Evolutionary conservation across 1,140 invertebrate genomes (phyloP), one percentile per base, ranked within the genome.

Genomic region (Pseudomyrmex sp.): DNA sequence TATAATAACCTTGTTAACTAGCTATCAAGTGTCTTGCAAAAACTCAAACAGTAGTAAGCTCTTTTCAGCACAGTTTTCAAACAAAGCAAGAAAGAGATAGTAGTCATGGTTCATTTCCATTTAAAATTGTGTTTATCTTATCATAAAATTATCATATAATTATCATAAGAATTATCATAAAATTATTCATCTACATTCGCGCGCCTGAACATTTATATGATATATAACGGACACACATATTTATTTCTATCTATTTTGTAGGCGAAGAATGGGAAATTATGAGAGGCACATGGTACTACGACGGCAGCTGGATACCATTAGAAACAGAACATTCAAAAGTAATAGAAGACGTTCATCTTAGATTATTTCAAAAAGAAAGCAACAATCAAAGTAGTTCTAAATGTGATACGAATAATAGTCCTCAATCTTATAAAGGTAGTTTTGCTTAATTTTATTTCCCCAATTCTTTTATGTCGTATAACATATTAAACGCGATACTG

Each of bases 261-360:
- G 95, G 95, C 23, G 96, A 96, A 91, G 94, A 94, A 83, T 96
- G 94, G 92, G 93, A 95, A 74, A 96, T 97, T 79, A 95, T 95
- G 84, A 92, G 96, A 85, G 96, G 96, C 2, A 95, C 95, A 2
- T 97, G 97, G 96, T 97, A 96, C 92, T 96, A 96, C 87, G 96
- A 97, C 86, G 95, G 95, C n/a, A 95, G 95, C 48, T 97, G 96
- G 96, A 96, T 96, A 90, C 97, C 96, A 13, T 88, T 97, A 68
- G 96, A 97, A 74, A 92, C 94, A 68, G 94, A 95, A 54, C 94
- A 95, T 86, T 94, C 96, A n/a, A 95, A 95, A 83, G 93, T 95
- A 56, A 94, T 97, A 77, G 97, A 97, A 92, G 93, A 94, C 23
- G 95, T 95, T 83, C 96, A 97, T 93, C 90, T 97, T 59, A 90